phyloP scores from a whole-genome alignment of 2,113 vertebrate species.

The Ochotona curzoniae region DNA sequence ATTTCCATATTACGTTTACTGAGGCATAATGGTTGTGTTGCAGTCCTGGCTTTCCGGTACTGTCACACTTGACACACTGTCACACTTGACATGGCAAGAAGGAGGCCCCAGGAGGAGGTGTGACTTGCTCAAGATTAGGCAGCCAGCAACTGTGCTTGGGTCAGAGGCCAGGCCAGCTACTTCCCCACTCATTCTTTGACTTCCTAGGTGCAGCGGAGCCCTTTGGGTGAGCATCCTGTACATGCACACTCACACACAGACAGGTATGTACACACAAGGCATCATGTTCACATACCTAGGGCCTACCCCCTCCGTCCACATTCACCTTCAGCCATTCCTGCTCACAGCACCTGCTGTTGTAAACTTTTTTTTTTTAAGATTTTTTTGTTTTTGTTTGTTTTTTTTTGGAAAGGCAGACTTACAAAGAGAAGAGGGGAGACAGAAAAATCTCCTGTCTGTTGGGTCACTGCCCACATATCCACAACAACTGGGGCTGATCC shows the following conservation, averaged over 20 bases:
- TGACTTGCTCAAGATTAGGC: not conserved
- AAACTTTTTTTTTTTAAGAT: no score
- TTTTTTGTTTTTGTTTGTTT: no score
- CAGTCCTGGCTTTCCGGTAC: not conserved
- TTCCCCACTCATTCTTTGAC: not conserved
- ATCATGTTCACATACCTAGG: no score
- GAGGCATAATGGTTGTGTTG: not conserved
- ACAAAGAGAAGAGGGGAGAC: no score
- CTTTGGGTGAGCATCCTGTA: not conserved
- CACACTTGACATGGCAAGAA: not conserved
- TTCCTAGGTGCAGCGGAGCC: not conserved
- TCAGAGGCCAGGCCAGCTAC: not conserved
- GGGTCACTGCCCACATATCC: no score
- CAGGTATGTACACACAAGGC: accelerated
- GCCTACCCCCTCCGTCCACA: no score
- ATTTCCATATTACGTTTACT: not conserved
- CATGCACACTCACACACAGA: accelerated
- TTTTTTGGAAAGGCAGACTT: no score
- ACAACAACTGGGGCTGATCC: no score
- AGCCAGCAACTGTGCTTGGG: not conserved
- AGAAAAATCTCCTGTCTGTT: no score
- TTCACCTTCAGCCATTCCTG: no score
- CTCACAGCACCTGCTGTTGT: no score
- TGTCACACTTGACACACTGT: not conserved
- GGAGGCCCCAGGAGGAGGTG: not conserved